Base-by-base conservation (phyloP, 2,888 invertebrate genomes). In the Idaea biselata region DNA sequence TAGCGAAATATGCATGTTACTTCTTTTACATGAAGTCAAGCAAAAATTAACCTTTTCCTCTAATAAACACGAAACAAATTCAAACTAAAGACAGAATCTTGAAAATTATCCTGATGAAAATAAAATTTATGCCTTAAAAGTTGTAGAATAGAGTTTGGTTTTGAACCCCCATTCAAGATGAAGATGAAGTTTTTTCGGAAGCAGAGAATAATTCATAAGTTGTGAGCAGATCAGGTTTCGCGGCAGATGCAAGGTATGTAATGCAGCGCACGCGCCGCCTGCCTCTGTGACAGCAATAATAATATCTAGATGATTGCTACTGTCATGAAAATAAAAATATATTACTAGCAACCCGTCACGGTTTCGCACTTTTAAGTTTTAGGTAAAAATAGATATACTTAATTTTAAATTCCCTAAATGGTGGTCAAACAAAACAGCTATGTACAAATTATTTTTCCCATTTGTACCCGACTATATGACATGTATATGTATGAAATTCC, bases 201-300 rank as follows among this genome's bases (percentile, higher is more conserved):
- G 83, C 85, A 80, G 80, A 76, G 80, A 76, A 83, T 87, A 84
- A 86, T 86, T 89, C 87, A 87, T 87, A 87, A 83, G 86, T 83
- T 79, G 86, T 87, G 82, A 85, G 84, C 81, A 87, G 86, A 84
- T 91, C 91, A 87, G 85, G 91, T 91, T 89, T 86, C 91, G 80
- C 78, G 77, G 84, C 91, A 91, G 91, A 91, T 91, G 91, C 81
- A 77, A 68, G 67, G 74, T 72, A 44, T 70, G 73, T 74, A 68
- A 77, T 77, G 76, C 79, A 73, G 84, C 86, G 89, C 90, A 88
- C 90, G 89, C 87, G 89, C 77, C 79, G 77, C 75, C 1, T 44
- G 14, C 44, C 44, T 44, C 44, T 44, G 44, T 14, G 44, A 44
- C 44, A 8, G 7, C 11, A 5, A 44, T 74, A 75, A 72, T 68